A percentile compares a stretch with the other conserved stretches of the same genome.
Conservation (phyloP, 2,797 vertebrate genomes). For the Prunella strophiata region DNA sequence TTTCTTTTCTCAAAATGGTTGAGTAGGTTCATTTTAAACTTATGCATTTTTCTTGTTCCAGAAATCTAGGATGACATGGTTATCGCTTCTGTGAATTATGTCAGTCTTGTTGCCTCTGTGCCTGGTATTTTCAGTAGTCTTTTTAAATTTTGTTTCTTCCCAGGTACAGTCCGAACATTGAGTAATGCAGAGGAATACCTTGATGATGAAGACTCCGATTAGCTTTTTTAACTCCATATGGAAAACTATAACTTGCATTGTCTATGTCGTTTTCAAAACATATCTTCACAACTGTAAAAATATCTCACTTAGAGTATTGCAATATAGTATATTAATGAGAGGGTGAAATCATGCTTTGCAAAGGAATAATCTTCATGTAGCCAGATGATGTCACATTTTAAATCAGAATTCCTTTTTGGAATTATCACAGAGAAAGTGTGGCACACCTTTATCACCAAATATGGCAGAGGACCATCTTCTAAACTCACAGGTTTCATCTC, state of each 20-base stretch:
- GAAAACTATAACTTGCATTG: constrained; percentile 49
- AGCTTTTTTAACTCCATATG: constrained; percentile 55
- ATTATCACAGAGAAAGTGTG: neutral
- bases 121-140: neutral
- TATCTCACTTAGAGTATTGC: constrained; percentile 6
- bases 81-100: neutral
- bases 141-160: constrained; percentile 28
- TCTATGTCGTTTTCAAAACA: constrained; percentile 62
- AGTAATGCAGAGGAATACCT: constrained; percentile 98
- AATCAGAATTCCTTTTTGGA: constrained; percentile 22
- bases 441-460: neutral
- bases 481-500: constrained; percentile 2
- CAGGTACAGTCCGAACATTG: constrained; percentile 84
- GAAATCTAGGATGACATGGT: neutral
- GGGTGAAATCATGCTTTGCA: neutral
- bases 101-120: neutral
- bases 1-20: neutral
- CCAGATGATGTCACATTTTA: neutral
- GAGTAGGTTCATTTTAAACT: neutral
- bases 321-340: neutral
- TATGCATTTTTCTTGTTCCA: neutral
- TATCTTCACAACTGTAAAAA: constrained; percentile 52
- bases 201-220: constrained; percentile 97
- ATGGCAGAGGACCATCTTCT: neutral
- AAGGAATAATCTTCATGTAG: neutral